Evolutionary conservation across 2,888 invertebrate species (phyloP).

Genomic region (Protodeltote pygarga): DNA sequence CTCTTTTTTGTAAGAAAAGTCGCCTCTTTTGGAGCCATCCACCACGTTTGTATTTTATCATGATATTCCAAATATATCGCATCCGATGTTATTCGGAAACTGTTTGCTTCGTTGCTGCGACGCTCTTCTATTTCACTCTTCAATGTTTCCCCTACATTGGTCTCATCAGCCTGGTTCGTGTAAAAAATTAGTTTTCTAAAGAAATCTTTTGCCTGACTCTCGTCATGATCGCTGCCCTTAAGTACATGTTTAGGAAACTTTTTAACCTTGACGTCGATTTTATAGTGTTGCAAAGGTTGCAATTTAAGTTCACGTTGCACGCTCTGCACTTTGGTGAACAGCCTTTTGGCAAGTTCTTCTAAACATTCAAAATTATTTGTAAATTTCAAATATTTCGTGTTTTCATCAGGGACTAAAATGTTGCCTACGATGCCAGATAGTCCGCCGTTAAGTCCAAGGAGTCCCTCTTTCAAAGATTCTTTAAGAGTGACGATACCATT

Average conservation of each 20-base stretch:
- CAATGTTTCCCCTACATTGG: slow-evolving; percentile 11
- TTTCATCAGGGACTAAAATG: slow-evolving; percentile 5
- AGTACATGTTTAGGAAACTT: slow-evolving; percentile 16
- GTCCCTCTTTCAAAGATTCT: not conserved
- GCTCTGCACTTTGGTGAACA: slow-evolving; percentile 5
- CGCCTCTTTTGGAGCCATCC: slow-evolving; percentile 14
- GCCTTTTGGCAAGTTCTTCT: slow-evolving; percentile 10
- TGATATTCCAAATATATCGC: slow-evolving; percentile 31
- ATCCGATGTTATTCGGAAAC: slow-evolving; percentile 10
- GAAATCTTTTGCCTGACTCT: slow-evolving; percentile 16
- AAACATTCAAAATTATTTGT: slow-evolving; percentile 4
- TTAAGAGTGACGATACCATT: slow-evolving; percentile 10
- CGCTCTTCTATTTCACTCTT: slow-evolving; percentile 19
- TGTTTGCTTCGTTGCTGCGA: not conserved
- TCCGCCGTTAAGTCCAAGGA: slow-evolving; percentile 10
- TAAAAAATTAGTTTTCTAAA: slow-evolving; percentile 21
- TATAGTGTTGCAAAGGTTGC: slow-evolving; percentile 17
- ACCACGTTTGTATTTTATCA: slow-evolving; percentile 37
- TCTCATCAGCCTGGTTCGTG: slow-evolving; percentile 20
- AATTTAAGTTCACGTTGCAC: too few relatives aligned
- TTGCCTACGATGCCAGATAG: slow-evolving; percentile 21
- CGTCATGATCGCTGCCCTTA: slow-evolving; percentile 1
- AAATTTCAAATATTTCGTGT: slow-evolving; percentile 16
- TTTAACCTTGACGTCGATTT: slow-evolving; percentile 6
- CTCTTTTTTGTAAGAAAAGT: slow-evolving; percentile 21